Conservation (phyloP, 2,113 vertebrate species). For the Carassius carassius region DNA sequence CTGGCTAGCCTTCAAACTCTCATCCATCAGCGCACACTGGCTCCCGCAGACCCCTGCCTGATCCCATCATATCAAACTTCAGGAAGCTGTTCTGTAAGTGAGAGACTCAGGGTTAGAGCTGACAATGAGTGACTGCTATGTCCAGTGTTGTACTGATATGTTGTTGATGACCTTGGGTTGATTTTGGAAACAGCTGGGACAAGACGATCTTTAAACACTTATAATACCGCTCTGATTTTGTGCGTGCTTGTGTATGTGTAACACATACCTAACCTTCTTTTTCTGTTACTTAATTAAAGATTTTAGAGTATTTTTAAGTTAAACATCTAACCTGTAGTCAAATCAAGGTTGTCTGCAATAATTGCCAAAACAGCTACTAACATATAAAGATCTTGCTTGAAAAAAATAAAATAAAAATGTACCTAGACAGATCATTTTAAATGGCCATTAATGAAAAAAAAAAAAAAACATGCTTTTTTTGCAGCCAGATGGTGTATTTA, state of each 20-base stretch:
- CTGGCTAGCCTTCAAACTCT: constrained; percentile 26
- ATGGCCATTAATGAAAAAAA: not conserved
- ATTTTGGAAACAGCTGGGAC: constrained; percentile 30
- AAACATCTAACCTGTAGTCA: not conserved
- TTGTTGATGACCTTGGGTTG: constrained; percentile 40
- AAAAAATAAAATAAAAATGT: too few species aligned
- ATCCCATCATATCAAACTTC: constrained; percentile 38
- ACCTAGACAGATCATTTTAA: not conserved
- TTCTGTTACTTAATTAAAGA: not conserved
- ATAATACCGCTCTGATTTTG: constrained; percentile 20
- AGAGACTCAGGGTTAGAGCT: constrained; percentile 26
- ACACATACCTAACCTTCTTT: not conserved
- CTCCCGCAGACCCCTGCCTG: constrained; percentile 27
- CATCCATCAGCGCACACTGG: constrained; percentile 27
- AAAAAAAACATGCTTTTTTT: not conserved
- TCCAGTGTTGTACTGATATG: constrained; percentile 9
- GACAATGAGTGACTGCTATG: constrained; percentile 20
- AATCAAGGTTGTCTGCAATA: not conserved
- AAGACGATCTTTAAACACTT: constrained; percentile 33
- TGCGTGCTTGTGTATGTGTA: constrained; percentile 8
- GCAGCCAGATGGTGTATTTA: not conserved
- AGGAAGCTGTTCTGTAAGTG: constrained; percentile 21
- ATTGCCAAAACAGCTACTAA: not conserved
- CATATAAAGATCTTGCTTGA: not conserved
- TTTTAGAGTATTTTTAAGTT: not conserved